Base-by-base conservation (phyloP, 2,888 invertebrate genomes). In the Tribolium freemani region DNA sequence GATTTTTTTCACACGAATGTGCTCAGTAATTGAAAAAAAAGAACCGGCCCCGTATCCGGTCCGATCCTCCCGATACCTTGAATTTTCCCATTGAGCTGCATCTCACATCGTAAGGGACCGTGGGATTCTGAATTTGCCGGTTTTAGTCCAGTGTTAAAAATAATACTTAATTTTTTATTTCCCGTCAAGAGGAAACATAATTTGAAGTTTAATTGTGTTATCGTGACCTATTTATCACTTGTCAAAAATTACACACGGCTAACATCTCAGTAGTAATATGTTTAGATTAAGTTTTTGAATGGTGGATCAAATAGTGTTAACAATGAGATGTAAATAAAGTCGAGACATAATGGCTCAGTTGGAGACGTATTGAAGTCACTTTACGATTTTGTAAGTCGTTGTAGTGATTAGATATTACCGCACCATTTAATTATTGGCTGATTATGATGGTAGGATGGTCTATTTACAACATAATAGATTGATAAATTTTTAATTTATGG, bases 401-500 rank as follows among this genome's bases (percentile, higher is more conserved):
- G 8, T 21, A 9, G 38, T 45, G 46, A 60, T 60, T 60, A 46
- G 60, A 48, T 60, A 53, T 11, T 61, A 13, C 20, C n/a, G n/a
- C 2, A 53, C 31, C n/a, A 44, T 53, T 51, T 51, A 31, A 64
- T 53, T 64, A 64, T 64, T 38, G 5, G 38, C 5, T 16, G 51
- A 26, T 30, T 38, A 30, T 30, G 20, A 11, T 21, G 16, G 16
- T 16, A 16, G 16, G 16, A 16, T 16, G 38, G 31, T 44, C 51
- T 51, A 31, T 64, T 61, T 61, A 61, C 46, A 48, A 31, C 9
- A 0, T 9, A 26, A 48, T 53, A 58, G n/a, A 45, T 20, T 38
- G 64, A 64, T 64, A 53, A 30, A 53, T 64, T 51, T 51, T 64
- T 64, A 64, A 61, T 61, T 61, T 61, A 48, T 61, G 16, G 26